A percentile compares a stretch with the other conserved stretches of the same genome.
Evolutionary conservation across 2,888 invertebrate genomes (phyloP).

Genomic region (Athripsodes cinereus): DNA sequence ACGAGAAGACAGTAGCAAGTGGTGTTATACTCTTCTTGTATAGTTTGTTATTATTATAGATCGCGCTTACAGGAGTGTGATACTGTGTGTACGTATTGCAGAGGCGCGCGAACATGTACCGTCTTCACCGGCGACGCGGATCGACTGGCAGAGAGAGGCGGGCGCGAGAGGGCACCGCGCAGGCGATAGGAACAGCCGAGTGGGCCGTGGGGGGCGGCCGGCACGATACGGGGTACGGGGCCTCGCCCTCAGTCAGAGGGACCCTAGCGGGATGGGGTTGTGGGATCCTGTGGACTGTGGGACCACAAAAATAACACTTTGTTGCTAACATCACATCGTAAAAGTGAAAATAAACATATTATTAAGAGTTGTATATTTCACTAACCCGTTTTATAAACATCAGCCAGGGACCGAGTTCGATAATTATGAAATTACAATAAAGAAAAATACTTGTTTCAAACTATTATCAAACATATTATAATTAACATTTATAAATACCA

Average conservation of each 20-base stretch:
- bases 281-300: constrained; percentile 20
- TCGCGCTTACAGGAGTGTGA: neutral
- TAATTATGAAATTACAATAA: no score
- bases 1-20: neutral
- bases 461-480: no score
- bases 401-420: no score
- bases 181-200: constrained; percentile 33
- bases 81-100: neutral
- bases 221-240: constrained; percentile 33
- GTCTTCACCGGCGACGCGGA: constrained; percentile 31
- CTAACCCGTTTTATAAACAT: no score
- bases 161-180: constrained; percentile 35
- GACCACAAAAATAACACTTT: no score
- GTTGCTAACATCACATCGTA: no score
- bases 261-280: constrained; percentile 27
- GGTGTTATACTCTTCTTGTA: neutral
- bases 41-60: no score
- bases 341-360: no score
- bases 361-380: no score
- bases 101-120: constrained; percentile 20
- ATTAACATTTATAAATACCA: no score
- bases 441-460: no score
- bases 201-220: constrained; percentile 36
- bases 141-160: constrained; percentile 31
- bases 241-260: constrained; percentile 27